A percentile compares a stretch with the other conserved stretches of the same genome.
phyloP scores from a whole-genome alignment of 2,113 vertebrate genomes.

The Casuarius casuarius region DNA sequence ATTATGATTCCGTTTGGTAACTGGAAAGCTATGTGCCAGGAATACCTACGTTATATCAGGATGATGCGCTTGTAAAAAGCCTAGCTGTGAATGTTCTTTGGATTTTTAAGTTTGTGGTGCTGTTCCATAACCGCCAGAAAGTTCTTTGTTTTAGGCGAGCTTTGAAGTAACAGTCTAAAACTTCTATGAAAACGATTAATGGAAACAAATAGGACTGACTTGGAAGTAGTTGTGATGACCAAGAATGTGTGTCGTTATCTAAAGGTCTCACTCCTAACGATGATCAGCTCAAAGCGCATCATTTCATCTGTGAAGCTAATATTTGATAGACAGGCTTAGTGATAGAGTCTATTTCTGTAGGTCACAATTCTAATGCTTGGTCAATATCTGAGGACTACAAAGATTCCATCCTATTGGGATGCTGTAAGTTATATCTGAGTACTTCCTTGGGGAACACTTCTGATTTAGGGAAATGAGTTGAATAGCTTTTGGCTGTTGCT shows the following conservation, averaged over 20 bases:
- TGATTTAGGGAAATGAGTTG: not conserved
- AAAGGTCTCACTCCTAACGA: not conserved
- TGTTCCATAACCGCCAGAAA: accelerated
- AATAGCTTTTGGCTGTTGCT: not conserved
- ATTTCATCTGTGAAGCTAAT: not conserved
- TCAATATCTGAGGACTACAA: not conserved
- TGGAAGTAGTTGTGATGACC: not conserved
- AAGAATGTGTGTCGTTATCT: too few species aligned
- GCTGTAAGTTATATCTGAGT: not conserved
- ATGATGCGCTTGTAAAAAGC: not conserved
- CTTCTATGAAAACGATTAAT: not conserved
- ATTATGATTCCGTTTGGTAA: not conserved
- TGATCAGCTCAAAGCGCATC: not conserved
- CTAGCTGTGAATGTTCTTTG: not conserved
- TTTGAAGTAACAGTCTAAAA: not conserved
- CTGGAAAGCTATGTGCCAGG: not conserved
- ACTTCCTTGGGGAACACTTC: not conserved
- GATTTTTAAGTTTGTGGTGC: not conserved
- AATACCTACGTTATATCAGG: not conserved
- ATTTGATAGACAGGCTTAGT: too few species aligned
- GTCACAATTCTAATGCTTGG: not conserved
- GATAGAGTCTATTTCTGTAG: not conserved
- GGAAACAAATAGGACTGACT: not conserved
- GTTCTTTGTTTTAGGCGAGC: not conserved
- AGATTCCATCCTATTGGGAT: not conserved